Evolutionary conservation across 2,888 invertebrate species (phyloP), one percentile per base, ranked within the genome.

Genomic region (Torymus tubicola): DNA sequence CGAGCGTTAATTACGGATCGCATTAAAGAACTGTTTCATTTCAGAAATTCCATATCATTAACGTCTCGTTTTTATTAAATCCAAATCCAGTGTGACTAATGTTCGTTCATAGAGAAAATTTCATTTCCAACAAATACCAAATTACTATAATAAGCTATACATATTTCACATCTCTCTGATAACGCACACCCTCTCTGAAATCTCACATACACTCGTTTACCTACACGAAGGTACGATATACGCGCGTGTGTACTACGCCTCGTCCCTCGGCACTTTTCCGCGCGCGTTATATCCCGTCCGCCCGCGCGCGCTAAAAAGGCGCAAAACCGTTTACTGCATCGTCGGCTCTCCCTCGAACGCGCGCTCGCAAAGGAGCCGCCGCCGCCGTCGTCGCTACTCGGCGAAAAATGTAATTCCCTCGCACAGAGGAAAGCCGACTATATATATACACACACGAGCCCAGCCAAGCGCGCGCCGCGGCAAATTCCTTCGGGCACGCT

Each of bases 401-500:
- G 75, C 74, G 75, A 80, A 80, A 80, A 75, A 80, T 75, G 70
- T 65, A 75, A 80, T 70, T 80, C 65, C 65, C 65, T 69, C 18
- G 11, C 31, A 18, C 10, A 12, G 12, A 53, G 18, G 50, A 65
- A 18, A 18, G 10, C 52, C 18, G 31, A 42, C 16, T 31, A 78
- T 52, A 18, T 4, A 52, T 24, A 42, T 42, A 52, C 42, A 21
- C 14, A 63, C 5, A 12, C 11, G n/a, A 12, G n/a, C 31, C 18
- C 4, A 65, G 13, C 13, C n/a, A 14, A 24, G 12, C 31, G 4
- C 1, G 73, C 14, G 50, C 58, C 18, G 16, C 67, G 78, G 72
- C 64, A 80, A 80, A 80, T 74, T 80, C 79, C 74, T 74, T 14
- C 60, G 74, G 79, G 79, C 79, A 80, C 74, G 58, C 64, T 80